Percentiles rank a stretch among this genome's conserved stretches.
Conservation (phyloP, 2,113 vertebrate species). For the Calypte anna region DNA sequence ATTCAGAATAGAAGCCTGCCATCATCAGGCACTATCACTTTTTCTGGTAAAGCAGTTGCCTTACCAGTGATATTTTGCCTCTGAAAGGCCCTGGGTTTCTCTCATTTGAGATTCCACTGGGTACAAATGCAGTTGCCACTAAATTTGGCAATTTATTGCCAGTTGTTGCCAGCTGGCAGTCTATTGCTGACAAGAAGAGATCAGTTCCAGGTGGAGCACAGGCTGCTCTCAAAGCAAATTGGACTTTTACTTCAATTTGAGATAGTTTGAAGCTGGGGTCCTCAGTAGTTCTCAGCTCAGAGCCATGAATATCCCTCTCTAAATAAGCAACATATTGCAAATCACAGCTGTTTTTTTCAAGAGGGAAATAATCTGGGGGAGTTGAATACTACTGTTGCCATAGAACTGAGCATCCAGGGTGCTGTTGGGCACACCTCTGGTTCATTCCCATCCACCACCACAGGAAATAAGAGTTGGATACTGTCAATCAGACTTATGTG, state of each 20-base stretch:
- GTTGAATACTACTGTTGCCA: not conserved
- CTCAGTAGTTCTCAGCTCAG: not conserved
- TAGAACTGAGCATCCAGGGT: not conserved
- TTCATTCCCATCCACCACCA: not conserved
- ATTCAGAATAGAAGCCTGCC: not conserved
- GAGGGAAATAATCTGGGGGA: not conserved
- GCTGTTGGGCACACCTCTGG: not conserved
- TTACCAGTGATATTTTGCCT: not conserved
- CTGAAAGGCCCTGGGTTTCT: not conserved
- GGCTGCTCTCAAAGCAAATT: not conserved
- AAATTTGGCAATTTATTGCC: not conserved
- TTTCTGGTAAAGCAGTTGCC: not conserved
- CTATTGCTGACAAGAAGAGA: not conserved
- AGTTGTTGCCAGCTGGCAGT: not conserved
- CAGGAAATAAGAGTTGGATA: not conserved
- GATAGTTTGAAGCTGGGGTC: not conserved
- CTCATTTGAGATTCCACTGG: not conserved
- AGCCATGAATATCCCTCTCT: not conserved
- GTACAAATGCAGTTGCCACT: not conserved
- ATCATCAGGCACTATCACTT: not conserved
- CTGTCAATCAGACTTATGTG: not conserved
- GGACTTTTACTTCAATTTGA: not conserved
- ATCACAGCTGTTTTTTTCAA: not conserved
- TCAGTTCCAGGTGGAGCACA: not conserved
- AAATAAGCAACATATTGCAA: not conserved